Conservation (phyloP, 1,140 invertebrate species). For the Subanguina moxae region DNA sequence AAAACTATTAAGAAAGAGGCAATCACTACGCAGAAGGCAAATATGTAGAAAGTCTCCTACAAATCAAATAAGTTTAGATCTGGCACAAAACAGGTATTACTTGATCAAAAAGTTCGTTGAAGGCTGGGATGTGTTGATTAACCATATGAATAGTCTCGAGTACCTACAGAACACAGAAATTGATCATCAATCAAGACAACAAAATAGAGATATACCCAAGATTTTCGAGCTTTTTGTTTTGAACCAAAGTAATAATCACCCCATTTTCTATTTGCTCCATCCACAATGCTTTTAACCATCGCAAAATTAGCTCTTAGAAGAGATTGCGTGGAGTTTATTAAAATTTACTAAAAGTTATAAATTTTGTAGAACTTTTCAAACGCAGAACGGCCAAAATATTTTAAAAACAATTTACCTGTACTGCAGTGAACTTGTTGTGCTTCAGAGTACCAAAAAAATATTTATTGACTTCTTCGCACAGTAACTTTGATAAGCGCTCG, state of each 20-base stretch:
- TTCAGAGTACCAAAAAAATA: slow-evolving; percentile 11
- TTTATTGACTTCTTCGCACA: slow-evolving; percentile 2
- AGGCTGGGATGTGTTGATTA: slow-evolving; percentile 45
- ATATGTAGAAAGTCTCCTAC: slow-evolving; percentile 49
- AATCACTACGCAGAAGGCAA: slow-evolving; percentile 41
- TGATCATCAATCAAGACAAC: too few relatives aligned
- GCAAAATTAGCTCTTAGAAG: not conserved
- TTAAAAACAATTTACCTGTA: slow-evolving; percentile 7
- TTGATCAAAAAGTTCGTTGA: slow-evolving; percentile 52
- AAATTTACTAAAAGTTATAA: not conserved
- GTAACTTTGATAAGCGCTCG: not conserved
- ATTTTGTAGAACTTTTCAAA: not conserved
- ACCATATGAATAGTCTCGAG: slow-evolving; percentile 40
- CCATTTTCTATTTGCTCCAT: slow-evolving; percentile 27
- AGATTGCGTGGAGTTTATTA: not conserved
- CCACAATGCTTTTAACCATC: slow-evolving; percentile 5
- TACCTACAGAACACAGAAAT: not conserved
- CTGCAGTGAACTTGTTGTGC: slow-evolving; percentile 7
- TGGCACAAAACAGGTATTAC: slow-evolving; percentile 20
- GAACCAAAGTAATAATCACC: slow-evolving; percentile 47
- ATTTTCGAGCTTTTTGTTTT: slow-evolving; percentile 29
- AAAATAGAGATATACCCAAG: slow-evolving; percentile 18
- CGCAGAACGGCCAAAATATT: not conserved
- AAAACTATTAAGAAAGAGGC: slow-evolving; percentile 39
- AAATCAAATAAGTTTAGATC: slow-evolving; percentile 11